Evolutionary conservation across 2,113 vertebrate species (phyloP), one percentile per base, ranked within the genome.

Genomic region (Dromiciops gliroides): DNA sequence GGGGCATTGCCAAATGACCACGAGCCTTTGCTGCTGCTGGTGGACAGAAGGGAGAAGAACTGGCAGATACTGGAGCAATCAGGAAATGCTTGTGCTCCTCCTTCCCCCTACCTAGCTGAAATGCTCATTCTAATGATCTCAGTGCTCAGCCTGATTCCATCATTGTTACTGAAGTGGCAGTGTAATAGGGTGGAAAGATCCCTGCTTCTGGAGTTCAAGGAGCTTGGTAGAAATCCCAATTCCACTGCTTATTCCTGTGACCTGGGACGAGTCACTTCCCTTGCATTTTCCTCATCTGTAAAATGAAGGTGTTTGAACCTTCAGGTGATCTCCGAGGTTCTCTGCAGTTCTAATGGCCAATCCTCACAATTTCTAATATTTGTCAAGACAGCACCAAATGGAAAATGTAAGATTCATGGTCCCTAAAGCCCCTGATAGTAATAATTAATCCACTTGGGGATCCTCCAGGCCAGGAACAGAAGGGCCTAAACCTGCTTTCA

Each of bases 111-210:
- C 16, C 8, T 83, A 44, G 0, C 24, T 0, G 24, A 50, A 44
- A 44, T 44, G n/a, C 50, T 0, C 0, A 19, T 5, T 83, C 90
- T 9, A 12, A 11, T 90, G 25, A 1, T 0, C 0, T 31, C 89
- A 44, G 6, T 44, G n/a, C 67, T 83, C n/a, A 44, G 19, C 22
- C n/a, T 83, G 19, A 83, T 83, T 83, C 67, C 67, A 44, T 19
- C 67, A 83, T 83, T 83, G 23, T 83, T 6, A 23, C 10, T 44
- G n/a, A 83, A 83, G 67, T 44, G 67, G n/a, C 19, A 44, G 67
- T 83, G 67, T 44, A 8, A 8, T 22, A 83, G n/a, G n/a, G n/a
- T 23, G 19, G 67, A 44, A 44, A 83, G n/a, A 83, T 44, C 16
- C 67, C n/a, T 83, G 67, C 16, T n/a, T 83, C n/a, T 83, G 31